phyloP scores from a whole-genome alignment of 2,797 vertebrate genomes.

The Eurystomus glaucurus region DNA sequence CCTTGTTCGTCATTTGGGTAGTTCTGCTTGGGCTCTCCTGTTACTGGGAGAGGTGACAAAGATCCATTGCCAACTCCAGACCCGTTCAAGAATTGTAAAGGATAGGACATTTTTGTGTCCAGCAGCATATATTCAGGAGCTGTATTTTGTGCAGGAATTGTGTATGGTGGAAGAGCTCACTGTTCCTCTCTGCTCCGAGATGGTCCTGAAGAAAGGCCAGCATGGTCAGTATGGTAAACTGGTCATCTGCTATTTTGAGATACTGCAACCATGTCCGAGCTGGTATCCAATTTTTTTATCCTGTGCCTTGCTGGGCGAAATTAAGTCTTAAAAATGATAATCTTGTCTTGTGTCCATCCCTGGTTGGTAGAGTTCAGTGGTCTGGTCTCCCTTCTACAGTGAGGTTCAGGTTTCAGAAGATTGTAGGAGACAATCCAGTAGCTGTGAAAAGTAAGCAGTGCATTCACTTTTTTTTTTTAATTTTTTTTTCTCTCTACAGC shows the following conservation, averaged over 20 bases:
- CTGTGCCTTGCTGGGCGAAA: not conserved
- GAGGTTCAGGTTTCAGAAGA: not conserved
- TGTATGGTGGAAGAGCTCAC: conserved; percentile 49
- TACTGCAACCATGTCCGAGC: conserved; percentile 4
- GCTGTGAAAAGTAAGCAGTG: not conserved
- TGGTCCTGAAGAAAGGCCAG: conserved; percentile 86
- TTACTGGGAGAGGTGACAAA: conserved; percentile 17
- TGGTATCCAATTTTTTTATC: conserved; percentile 7
- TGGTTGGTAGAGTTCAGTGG: not conserved
- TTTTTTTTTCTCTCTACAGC: not conserved
- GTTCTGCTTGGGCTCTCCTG: conserved; percentile 69
- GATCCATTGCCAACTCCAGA: conserved; percentile 55
- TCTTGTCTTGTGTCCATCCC: conserved; percentile 47
- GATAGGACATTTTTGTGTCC: conserved; percentile 75
- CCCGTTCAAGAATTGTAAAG: conserved; percentile 60
- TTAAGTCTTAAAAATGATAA: conserved; percentile 25
- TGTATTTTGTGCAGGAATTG: conserved; percentile 80
- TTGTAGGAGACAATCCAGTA: not conserved
- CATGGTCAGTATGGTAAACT: conserved; percentile 86
- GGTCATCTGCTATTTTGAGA: conserved; percentile 78
- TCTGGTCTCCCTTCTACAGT: not conserved
- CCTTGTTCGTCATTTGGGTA: conserved; percentile 63
- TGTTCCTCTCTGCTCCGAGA: conserved; percentile 81
- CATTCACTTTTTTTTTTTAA: not conserved
- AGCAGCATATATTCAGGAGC: conserved; percentile 43